Evolutionary conservation across 2,113 vertebrate species (phyloP).

Genomic region (Cinclus cinclus): DNA sequence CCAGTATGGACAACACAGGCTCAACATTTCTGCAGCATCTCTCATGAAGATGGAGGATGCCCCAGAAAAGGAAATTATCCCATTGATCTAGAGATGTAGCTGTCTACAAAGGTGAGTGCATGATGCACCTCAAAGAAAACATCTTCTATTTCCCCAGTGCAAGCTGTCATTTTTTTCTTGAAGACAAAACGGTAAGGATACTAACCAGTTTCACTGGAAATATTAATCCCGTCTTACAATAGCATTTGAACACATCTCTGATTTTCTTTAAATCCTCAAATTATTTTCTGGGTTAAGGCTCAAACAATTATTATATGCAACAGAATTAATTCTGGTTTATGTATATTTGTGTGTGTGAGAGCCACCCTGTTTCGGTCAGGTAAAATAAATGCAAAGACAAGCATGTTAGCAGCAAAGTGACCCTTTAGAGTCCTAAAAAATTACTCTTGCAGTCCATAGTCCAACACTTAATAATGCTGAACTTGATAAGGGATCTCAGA

Average conservation of each 20-base stretch:
- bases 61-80: not conserved
- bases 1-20: not conserved
- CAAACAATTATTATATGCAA: not conserved
- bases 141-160: not conserved
- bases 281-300: not conserved
- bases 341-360: not conserved
- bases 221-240: not conserved
- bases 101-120: not conserved
- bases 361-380: conserved; percentile 31
- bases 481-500: conserved; percentile 64
- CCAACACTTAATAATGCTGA: conserved; percentile 64
- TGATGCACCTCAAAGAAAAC: not conserved
- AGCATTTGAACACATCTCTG: not conserved
- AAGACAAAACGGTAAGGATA: not conserved
- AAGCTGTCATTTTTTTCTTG: not conserved
- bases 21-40: not conserved
- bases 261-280: not conserved
- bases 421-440: conserved; percentile 59
- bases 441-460: conserved; percentile 53
- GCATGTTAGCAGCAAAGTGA: conserved; percentile 55
- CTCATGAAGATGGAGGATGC: not conserved
- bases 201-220: not conserved
- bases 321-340: not conserved
- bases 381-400: conserved; percentile 49
- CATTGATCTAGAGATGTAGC: not conserved